Percentiles rank a stretch among this genome's conserved stretches.
These are phyloP conservation scores for Oreochromis tanganicae DNA, from an alignment of 2,113 vertebrate genomes.

Conservation along the genomic window DNA sequence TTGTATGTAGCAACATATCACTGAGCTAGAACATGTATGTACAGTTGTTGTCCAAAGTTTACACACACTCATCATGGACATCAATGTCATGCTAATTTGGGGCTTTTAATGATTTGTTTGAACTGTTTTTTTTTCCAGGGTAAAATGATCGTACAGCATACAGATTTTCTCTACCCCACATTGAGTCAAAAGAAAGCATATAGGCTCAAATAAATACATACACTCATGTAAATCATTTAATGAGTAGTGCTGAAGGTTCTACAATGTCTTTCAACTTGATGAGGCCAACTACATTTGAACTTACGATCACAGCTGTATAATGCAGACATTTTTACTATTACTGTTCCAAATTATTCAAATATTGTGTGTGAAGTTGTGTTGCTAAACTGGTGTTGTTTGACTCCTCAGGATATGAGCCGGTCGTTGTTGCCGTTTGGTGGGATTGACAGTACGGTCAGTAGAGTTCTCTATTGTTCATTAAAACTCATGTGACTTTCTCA, in stretches of 20 bases:
- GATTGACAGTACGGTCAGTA: conserved; percentile 76
- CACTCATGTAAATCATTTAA: background rate
- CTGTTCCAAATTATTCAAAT: background rate
- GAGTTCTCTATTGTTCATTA: background rate
- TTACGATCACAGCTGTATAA: background rate
- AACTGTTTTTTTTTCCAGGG: background rate
- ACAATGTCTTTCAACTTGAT: background rate
- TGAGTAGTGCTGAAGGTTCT: background rate
- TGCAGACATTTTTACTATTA: background rate
- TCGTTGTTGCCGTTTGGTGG: conserved; percentile 75
- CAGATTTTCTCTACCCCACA: background rate
- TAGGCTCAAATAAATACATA: background rate
- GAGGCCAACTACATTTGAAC: background rate
- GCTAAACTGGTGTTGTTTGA: conserved; percentile 5
- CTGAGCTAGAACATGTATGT: background rate
- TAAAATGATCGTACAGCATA: background rate
- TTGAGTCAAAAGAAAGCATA: background rate
- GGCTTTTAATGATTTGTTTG: background rate
- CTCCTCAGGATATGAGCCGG: conserved; percentile 68
- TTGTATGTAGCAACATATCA: background rate
- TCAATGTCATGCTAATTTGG: background rate
- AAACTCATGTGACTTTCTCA: background rate
- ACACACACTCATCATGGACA: background rate
- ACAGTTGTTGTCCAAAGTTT: background rate
- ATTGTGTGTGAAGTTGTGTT: background rate